Evolutionary conservation across 92 coral and sea anemone genomes (phyloP).

Genomic region (Bergia sp.): DNA sequence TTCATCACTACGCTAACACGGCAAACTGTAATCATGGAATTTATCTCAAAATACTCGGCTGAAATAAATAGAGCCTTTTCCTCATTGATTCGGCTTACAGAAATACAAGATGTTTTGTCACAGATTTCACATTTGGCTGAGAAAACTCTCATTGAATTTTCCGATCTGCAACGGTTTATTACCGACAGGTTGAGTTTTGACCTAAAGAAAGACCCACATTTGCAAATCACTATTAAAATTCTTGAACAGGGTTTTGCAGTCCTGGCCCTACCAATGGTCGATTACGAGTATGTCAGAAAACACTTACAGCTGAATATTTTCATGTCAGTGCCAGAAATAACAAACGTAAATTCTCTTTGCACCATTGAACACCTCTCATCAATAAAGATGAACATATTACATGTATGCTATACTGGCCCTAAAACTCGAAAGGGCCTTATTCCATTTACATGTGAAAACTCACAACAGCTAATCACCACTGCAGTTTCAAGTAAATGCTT

Average conservation of each 20-base stretch:
- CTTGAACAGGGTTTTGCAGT: constrained; percentile 43
- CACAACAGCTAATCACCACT: too few relatives aligned
- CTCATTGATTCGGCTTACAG: too few relatives aligned
- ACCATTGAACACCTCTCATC: constrained; percentile 5
- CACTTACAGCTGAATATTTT: neutral
- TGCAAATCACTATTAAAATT: constrained; percentile 1
- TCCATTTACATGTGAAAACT: too few relatives aligned
- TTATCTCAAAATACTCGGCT: constrained; percentile 38
- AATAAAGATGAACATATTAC: too few relatives aligned
- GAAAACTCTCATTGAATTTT: constrained; percentile 9
- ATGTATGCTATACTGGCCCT: too few relatives aligned
- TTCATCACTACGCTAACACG: constrained; percentile 5
- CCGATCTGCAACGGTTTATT: constrained; percentile 38
- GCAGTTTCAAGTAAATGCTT: neutral
- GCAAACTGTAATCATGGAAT: constrained; percentile 37
- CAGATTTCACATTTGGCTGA: neutral
- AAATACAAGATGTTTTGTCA: too few relatives aligned
- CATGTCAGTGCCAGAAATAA: neutral
- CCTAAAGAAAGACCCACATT: neutral
- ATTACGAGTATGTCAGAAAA: neutral
- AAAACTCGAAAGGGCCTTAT: too few relatives aligned
- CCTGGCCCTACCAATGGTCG: neutral
- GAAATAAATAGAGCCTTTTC: too few relatives aligned
- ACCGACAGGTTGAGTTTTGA: neutral
- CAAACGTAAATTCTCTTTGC: neutral